Percentiles rank a stretch among this genome's conserved stretches.
Conservation (phyloP, 2,888 invertebrate genomes). For the Boloria euphrosyne region DNA sequence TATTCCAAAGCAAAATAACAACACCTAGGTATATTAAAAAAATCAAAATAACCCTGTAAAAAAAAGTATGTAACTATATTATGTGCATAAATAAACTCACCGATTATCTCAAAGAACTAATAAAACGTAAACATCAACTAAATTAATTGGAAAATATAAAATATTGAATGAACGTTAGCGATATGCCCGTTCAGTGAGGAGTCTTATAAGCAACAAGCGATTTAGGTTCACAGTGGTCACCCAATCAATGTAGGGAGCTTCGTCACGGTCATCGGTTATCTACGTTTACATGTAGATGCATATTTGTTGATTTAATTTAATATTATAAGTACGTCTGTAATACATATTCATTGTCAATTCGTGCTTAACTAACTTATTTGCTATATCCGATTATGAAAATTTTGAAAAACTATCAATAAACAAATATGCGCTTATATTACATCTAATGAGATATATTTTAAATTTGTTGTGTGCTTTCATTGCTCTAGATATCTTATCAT, state of each 20-base stretch:
- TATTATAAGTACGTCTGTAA: slow-evolving; percentile 5
- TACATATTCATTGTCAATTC: neutral
- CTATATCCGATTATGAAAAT: too few species aligned
- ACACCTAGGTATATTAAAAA: neutral
- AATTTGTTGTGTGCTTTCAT: slow-evolving; percentile 11
- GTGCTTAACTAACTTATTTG: too few species aligned
- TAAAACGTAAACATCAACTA: neutral
- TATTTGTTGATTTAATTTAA: slow-evolving; percentile 12
- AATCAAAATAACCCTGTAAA: neutral
- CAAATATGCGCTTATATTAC: neutral
- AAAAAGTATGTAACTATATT: too few species aligned
- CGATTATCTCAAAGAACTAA: neutral
- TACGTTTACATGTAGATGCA: slow-evolving; percentile 22
- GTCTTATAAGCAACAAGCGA: slow-evolving; percentile 42
- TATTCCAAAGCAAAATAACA: neutral
- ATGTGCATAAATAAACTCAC: slow-evolving; percentile 2
- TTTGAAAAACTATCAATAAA: neutral
- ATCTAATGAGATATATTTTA: neutral
- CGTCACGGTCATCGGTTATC: slow-evolving; percentile 36
- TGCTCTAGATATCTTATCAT: slow-evolving; percentile 29
- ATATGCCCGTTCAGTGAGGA: slow-evolving; percentile 35
- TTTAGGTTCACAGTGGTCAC: slow-evolving; percentile 37
- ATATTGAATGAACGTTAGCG: slow-evolving; percentile 11
- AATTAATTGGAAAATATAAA: slow-evolving; percentile 5
- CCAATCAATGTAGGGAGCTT: slow-evolving; percentile 36